A percentile compares a stretch with the other conserved stretches of the same genome.
phyloP scores from a whole-genome alignment of 2,797 vertebrate genomes.

The Iguana delicatissima region DNA sequence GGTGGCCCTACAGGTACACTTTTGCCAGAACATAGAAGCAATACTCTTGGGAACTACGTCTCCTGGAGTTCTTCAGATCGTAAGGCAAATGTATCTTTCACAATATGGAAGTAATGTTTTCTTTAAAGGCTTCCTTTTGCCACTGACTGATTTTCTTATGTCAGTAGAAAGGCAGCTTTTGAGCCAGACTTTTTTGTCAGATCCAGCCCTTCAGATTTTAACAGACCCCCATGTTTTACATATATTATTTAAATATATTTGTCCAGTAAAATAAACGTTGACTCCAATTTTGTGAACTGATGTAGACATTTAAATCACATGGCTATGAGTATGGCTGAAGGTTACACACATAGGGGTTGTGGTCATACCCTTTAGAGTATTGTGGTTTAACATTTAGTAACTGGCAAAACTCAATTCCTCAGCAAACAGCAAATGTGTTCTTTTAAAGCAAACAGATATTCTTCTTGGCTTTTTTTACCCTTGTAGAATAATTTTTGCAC shows the following conservation, averaged over 20 bases:
- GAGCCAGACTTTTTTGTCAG: background rate
- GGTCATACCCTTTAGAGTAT: background rate
- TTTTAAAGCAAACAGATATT: conserved; percentile 37
- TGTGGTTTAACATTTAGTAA: conserved; percentile 45
- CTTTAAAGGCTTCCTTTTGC: background rate
- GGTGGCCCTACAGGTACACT: background rate
- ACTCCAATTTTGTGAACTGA: background rate
- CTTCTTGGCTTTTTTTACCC: background rate
- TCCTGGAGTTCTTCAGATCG: no score
- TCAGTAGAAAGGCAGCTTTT: background rate
- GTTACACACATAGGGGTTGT: background rate
- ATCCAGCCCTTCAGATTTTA: background rate
- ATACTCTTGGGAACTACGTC: no score
- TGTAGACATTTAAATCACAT: background rate
- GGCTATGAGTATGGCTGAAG: background rate
- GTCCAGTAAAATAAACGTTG: background rate
- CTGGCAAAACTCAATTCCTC: background rate
- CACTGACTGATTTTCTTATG: background rate
- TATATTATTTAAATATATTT: background rate
- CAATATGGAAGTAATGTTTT: background rate
- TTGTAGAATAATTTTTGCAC: conserved; percentile 45
- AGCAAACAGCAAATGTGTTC: background rate
- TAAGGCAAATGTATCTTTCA: no score
- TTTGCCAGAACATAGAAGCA: background rate
- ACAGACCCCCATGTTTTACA: background rate